Base-by-base conservation (phyloP, 2,113 vertebrate species). In the Neogale vison region DNA sequence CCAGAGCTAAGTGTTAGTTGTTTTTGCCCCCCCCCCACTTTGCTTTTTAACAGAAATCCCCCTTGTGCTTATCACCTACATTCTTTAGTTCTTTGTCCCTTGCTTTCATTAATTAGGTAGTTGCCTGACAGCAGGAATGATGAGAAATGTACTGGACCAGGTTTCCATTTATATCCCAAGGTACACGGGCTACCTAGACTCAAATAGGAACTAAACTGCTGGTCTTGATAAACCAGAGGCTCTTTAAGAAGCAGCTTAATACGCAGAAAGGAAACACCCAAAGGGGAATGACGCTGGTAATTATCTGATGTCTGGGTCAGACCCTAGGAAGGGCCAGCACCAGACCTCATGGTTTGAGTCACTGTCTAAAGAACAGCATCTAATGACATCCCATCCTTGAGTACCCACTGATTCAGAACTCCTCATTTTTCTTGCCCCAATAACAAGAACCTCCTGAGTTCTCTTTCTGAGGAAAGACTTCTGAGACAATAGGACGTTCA, bases 1-100 rank as follows among this genome's bases (percentile, higher is more conserved):
- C 61, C 95, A 97, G 82, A 98, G 81, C 93, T 0, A 95, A 91
- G 96, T 93, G 55, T 96, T 94, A 81, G 61, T 59, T 81, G 65
- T 31, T 93, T 79, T 57, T 61, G 29, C 8, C 2, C 57, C 12
- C 8, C 2, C 57, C 12, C 4, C 20, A 59, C 55, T 77, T 23
- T 26, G 23, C 39, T 21, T 93, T 82, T 85, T 55, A 84, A 84
- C 39, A 93, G 61, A 93, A 93, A 92, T n/a, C 29, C 13, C 45
- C 24, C n/a, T 80, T 69, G 18, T 23, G 29, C 42, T 90, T 36
- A 77, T 61, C 29, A 83, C 36, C 50, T 15, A 45, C 2, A 12
- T 26, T 81, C 50, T 67, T 96, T 36, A 61, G 61, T 85, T 61
- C 26, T 80, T 83, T 52, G 29, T 21, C 4, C 63, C 63, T 97